Percentiles rank a stretch among this genome's conserved stretches.
phyloP scores from a whole-genome alignment of 2,797 vertebrate species.

The Miopithecus talapoin region DNA sequence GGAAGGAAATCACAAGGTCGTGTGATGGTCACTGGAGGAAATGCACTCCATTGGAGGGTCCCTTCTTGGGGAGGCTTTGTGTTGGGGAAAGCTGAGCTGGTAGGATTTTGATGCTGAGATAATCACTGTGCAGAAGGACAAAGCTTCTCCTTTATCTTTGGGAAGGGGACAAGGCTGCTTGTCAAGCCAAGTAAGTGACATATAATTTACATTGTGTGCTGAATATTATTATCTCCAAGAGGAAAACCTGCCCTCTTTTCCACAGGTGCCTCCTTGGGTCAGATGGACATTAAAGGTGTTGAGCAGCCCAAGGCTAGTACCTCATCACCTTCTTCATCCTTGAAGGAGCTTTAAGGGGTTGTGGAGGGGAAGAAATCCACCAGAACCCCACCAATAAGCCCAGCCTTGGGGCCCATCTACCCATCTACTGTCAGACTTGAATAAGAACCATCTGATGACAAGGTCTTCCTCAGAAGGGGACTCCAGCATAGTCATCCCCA shows the following conservation, averaged over 20 bases:
- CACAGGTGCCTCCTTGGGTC: neutral
- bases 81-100: neutral
- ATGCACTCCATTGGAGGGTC: neutral
- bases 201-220: conserved; percentile 43
- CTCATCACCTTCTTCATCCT: neutral
- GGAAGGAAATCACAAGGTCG: neutral
- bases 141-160: conserved; percentile 67
- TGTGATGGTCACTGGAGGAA: neutral
- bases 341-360: neutral
- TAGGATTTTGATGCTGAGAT: conserved; percentile 66
- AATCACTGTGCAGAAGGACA: conserved; percentile 69
- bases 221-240: conserved; percentile 31
- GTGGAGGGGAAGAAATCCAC: neutral
- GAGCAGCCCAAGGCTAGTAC: neutral
- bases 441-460: neutral
- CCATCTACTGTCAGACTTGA: neutral
- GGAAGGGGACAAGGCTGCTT: conserved; percentile 74
- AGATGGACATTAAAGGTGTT: neutral
- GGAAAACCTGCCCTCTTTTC: conserved; percentile 3
- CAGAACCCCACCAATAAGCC: neutral
- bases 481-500: neutral
- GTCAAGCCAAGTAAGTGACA: conserved; percentile 78
- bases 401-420: neutral
- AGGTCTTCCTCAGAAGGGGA: neutral
- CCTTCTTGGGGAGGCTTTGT: neutral